Percentiles rank a stretch among this genome's conserved stretches.
Evolutionary conservation across 2,888 invertebrate genomes (phyloP).

Genomic region (Eledona agricola): DNA sequence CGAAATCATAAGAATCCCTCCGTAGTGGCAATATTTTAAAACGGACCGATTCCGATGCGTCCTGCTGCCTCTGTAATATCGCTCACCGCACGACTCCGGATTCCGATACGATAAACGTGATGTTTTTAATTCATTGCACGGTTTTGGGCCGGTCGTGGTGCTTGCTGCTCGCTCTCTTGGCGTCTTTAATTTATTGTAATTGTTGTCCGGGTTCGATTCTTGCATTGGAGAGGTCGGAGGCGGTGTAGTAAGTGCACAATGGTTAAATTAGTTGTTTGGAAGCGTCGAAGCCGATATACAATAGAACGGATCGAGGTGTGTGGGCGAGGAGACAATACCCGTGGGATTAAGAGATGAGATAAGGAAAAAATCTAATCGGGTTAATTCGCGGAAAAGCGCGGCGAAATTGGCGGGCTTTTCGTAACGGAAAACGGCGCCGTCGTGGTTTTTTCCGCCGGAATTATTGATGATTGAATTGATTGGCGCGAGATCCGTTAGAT

Average conservation of each 20-base stretch:
- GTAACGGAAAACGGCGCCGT: slow-evolving; percentile 1
- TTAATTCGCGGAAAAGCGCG: slow-evolving; percentile 7
- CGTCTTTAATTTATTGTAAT: slow-evolving; percentile 23
- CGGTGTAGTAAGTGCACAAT: slow-evolving; percentile 20
- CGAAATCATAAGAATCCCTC: slow-evolving; percentile 8
- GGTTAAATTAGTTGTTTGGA: slow-evolving; percentile 31
- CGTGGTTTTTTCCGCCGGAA: slow-evolving; percentile 1
- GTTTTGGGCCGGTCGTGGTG: slow-evolving; percentile 3
- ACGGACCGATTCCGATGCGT: slow-evolving; percentile 26
- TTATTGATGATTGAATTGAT: slow-evolving; percentile 4
- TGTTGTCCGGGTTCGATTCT: slow-evolving; percentile 2
- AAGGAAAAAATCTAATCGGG: slow-evolving; percentile 12
- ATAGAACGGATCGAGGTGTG: slow-evolving; percentile 29
- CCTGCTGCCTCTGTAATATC: slow-evolving; percentile 35
- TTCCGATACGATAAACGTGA: slow-evolving; percentile 36
- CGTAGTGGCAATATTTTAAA: slow-evolving; percentile 35
- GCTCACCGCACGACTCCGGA: slow-evolving; percentile 34
- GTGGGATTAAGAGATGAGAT: slow-evolving; percentile 21
- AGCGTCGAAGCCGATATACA: slow-evolving; percentile 22
- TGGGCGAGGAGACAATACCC: slow-evolving; percentile 25
- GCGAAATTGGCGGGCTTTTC: slow-evolving; percentile 3
- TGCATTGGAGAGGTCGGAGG: slow-evolving; percentile 1
- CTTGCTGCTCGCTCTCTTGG: not conserved
- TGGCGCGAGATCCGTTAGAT: no score
- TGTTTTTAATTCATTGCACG: slow-evolving; percentile 31